phyloP scores from a whole-genome alignment of 1,140 invertebrate species.

The Brachystomella parvula region DNA sequence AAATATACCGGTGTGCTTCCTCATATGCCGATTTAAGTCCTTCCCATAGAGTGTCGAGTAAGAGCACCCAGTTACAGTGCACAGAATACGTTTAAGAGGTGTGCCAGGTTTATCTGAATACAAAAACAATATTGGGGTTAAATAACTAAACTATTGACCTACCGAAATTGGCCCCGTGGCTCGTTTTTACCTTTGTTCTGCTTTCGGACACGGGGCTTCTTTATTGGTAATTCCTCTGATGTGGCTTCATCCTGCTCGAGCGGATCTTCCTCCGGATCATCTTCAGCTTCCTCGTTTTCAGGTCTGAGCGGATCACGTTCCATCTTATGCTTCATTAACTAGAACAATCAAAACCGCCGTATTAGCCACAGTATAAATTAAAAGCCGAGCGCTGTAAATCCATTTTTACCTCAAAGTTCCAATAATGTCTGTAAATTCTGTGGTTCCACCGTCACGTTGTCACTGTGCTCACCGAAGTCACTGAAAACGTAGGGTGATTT shows the following conservation, averaged over 20 bases:
- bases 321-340: too few species aligned
- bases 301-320: too few species aligned
- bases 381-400: neutral
- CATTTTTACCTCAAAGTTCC: neutral
- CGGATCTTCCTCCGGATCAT: neutral
- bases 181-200: neutral
- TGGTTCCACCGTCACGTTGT: too few species aligned
- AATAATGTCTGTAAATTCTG: too few species aligned
- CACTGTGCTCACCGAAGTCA: too few species aligned
- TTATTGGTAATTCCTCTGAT: too few species aligned
- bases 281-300: too few species aligned
- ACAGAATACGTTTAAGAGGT: conserved; percentile 21
- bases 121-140: neutral
- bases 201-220: neutral
- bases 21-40: conserved; percentile 41
- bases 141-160: neutral
- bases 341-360: too few species aligned
- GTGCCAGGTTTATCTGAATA: conserved; percentile 2
- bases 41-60: conserved; percentile 41
- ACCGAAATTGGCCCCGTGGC: neutral
- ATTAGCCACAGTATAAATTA: neutral
- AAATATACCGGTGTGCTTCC: conserved; percentile 41
- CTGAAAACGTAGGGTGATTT: neutral
- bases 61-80: conserved; percentile 38
- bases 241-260: neutral